Percentiles rank a stretch among this genome's conserved stretches.
phyloP scores from a whole-genome alignment of 1,140 invertebrate genomes.

The Anastatus disparis region DNA sequence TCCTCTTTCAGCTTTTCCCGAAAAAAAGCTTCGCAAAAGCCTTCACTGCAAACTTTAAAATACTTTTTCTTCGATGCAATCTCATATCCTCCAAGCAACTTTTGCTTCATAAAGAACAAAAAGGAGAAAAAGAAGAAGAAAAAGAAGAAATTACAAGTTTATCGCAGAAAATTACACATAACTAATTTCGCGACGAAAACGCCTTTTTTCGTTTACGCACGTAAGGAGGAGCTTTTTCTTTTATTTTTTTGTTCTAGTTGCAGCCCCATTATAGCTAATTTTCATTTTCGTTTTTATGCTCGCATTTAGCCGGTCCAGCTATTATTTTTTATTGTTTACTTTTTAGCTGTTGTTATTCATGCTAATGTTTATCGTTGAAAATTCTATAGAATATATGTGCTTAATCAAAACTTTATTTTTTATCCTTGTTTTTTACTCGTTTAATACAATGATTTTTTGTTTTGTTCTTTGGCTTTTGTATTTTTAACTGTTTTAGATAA shows the following conservation, averaged over 20 bases:
- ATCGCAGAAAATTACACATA: constrained; percentile 51
- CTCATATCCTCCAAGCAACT: neutral
- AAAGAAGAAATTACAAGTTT: too few relatives aligned
- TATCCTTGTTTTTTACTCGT: too few relatives aligned
- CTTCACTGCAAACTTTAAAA: neutral
- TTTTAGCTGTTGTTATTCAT: neutral
- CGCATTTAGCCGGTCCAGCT: constrained; percentile 33
- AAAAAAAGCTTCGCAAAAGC: neutral
- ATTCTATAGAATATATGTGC: too few relatives aligned
- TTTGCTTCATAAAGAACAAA: too few relatives aligned
- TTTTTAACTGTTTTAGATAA: constrained; percentile 27
- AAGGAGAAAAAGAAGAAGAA: too few relatives aligned
- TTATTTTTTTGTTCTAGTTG: too few relatives aligned
- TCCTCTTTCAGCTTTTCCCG: too few relatives aligned
- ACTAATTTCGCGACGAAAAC: constrained; percentile 45
- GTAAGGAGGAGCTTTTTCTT: neutral
- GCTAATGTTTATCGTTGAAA: constrained; percentile 9
- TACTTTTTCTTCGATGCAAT: neutral
- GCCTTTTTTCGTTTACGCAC: neutral
- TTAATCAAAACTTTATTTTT: too few relatives aligned
- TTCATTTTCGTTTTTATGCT: constrained; percentile 39
- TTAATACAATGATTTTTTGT: too few relatives aligned
- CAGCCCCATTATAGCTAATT: constrained; percentile 4
- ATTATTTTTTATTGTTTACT: constrained; percentile 9
- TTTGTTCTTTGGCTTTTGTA: neutral